Base-by-base conservation (phyloP, 2,797 vertebrate species). In the Emydoidea blandingii region DNA sequence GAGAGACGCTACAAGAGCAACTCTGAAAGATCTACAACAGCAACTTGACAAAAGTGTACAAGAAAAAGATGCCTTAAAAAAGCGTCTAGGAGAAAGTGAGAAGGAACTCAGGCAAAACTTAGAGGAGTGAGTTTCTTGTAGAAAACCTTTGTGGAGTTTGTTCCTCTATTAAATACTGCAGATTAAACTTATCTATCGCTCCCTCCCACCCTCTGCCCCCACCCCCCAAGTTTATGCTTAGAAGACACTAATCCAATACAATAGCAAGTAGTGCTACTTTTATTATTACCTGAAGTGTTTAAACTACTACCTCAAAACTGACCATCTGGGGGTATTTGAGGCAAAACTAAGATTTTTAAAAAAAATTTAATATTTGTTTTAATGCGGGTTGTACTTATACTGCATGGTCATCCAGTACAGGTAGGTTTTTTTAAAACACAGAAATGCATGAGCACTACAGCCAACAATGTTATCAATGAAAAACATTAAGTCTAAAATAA, bases 121-220 rank as follows among this genome's bases (percentile, higher is more conserved):
- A 34, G 99, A 99, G 86, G 99, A 99, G 99, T 99, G 97, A 99
- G 99, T 98, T 93, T 82, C 57, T 37, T 86, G 12, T 83, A 54
- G 44, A 57, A 19, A 86, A 84, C 11, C 52, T 57, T 85, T 0
- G 6, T 96, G 19, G 52, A 74, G 47, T 83, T 92, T 57, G 3
- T 88, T 53, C 4, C 16, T 91, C 83, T 85, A 79, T 50, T 89
- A 81, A 92, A 59, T 2, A 1, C 72, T 86, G 49, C 57, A 34
- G 12, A 41, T 83, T 83, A 83, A 31, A 85, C 81, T 29, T 88
- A 76, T 25, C 12, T 19, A 1, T 85, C 21, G 19, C 44, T 59
- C 44, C 56, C 54, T 10, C 54, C 54, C 52, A 6, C 16, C 16
- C 6, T 49, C 53, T 14, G 50, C 50, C 12, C 44, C 65, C 54